phyloP scores from a whole-genome alignment of 2,888 invertebrate genomes.

The Catocala sponsa region DNA sequence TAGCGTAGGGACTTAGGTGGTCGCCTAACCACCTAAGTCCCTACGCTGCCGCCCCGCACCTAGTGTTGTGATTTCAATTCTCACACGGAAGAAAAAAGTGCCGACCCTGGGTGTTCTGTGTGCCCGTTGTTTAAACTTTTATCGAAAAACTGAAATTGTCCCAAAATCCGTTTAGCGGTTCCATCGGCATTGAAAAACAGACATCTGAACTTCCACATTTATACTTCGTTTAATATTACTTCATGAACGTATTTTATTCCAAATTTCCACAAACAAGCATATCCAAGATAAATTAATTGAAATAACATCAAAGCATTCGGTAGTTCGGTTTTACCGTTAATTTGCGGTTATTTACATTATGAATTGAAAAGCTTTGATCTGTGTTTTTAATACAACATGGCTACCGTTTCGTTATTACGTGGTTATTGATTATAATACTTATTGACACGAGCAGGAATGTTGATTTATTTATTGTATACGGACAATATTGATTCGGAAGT shows the following conservation, averaged over 20 bases:
- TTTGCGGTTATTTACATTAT: conserved; percentile 12
- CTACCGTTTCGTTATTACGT: background rate
- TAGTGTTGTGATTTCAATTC: too few relatives aligned
- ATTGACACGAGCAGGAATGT: conserved; percentile 11
- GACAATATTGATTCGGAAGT: conserved; percentile 44
- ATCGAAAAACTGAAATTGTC: too few relatives aligned
- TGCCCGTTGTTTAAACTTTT: too few relatives aligned
- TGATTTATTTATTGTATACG: conserved; percentile 14
- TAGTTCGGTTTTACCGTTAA: conserved; percentile 1
- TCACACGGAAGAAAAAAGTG: too few relatives aligned
- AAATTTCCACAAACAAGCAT: conserved; percentile 10
- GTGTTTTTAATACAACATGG: background rate
- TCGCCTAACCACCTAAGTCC: too few relatives aligned
- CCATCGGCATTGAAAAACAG: too few relatives aligned
- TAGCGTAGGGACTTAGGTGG: too few relatives aligned
- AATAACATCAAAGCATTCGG: conserved; percentile 13
- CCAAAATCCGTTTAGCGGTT: too few relatives aligned
- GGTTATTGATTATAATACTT: background rate
- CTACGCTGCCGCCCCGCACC: too few relatives aligned
- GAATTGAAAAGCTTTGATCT: conserved; percentile 12
- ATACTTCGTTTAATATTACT: too few relatives aligned
- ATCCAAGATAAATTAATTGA: conserved; percentile 12
- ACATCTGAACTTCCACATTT: too few relatives aligned
- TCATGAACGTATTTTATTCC: background rate
- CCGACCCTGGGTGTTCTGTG: too few relatives aligned